phyloP scores from a whole-genome alignment of 2,888 invertebrate species.

The Heteropelma amictum region DNA sequence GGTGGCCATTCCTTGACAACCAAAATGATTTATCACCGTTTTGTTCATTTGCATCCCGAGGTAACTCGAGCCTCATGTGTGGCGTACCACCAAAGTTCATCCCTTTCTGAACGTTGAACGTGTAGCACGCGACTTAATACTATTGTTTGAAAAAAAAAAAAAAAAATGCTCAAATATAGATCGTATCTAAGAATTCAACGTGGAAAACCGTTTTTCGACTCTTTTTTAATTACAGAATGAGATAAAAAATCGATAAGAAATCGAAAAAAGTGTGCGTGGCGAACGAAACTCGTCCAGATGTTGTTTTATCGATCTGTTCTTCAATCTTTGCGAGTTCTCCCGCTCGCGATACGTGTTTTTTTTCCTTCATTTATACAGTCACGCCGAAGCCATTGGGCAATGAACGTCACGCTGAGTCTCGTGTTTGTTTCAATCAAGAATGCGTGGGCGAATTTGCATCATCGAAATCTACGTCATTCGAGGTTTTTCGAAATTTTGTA shows the following conservation, averaged over 20 bases:
- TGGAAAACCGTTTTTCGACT: background rate
- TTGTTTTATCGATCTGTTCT: slow-evolving; percentile 20
- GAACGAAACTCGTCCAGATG: slow-evolving; percentile 1
- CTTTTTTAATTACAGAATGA: too few relatives aligned
- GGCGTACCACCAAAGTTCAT: slow-evolving; percentile 30
- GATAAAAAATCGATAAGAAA: background rate
- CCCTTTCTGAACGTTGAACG: slow-evolving; percentile 23
- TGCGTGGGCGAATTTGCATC: slow-evolving; percentile 55
- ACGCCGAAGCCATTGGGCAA: slow-evolving; percentile 44
- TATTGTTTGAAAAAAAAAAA: slow-evolving; percentile 1
- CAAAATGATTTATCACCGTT: slow-evolving; percentile 68
- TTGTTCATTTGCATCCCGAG: slow-evolving; percentile 56
- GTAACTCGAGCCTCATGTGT: slow-evolving; percentile 37
- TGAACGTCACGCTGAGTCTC: slow-evolving; percentile 51
- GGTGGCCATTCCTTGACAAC: slow-evolving; percentile 69
- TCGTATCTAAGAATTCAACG: too few relatives aligned
- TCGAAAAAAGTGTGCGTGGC: background rate
- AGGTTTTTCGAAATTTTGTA: too few relatives aligned
- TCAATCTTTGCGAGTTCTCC: background rate
- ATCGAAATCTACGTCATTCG: too few relatives aligned
- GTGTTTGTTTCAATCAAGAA: slow-evolving; percentile 40
- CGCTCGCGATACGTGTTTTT: background rate
- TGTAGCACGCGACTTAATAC: too few relatives aligned
- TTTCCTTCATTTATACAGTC: slow-evolving; percentile 19
- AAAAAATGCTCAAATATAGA: too few relatives aligned